phyloP scores from a whole-genome alignment of 2,113 vertebrate genomes.

The Dromas ardeola region DNA sequence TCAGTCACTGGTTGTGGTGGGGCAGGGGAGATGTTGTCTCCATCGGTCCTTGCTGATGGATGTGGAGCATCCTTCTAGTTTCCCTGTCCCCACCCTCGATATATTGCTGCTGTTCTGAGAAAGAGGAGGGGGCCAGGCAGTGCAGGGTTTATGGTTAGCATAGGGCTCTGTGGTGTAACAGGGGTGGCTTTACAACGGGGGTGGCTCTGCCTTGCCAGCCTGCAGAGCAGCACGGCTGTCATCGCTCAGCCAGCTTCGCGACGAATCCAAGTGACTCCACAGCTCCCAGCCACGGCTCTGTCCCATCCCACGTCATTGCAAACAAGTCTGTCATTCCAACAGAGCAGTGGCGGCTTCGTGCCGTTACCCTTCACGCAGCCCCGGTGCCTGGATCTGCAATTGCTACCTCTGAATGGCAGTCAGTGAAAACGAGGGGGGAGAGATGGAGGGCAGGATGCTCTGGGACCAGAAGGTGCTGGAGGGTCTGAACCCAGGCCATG shows the following conservation, averaged over 20 bases:
- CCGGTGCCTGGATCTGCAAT: not conserved
- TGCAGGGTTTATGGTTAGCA: accelerated
- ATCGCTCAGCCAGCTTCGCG: not conserved
- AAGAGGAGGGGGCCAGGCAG: not conserved
- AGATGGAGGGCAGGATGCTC: not conserved
- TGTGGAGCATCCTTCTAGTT: accelerated
- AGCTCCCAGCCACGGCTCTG: not conserved
- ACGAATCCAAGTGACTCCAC: not conserved
- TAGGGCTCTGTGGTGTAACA: accelerated
- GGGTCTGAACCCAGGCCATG: not conserved
- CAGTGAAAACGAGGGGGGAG: not conserved
- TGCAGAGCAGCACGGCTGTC: not conserved
- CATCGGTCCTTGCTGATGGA: not conserved
- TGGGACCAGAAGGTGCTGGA: not conserved
- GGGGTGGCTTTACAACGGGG: not conserved
- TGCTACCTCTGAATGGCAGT: not conserved
- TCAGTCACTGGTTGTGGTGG: not conserved
- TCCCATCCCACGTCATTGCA: not conserved
- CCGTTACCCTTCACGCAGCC: accelerated
- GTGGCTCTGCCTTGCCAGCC: not conserved
- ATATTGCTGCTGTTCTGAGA: no score
- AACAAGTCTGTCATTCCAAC: not conserved
- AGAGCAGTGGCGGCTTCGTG: not conserved
- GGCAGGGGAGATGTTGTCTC: not conserved
- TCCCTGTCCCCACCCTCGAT: accelerated